phyloP scores from a whole-genome alignment of 2,113 vertebrate genomes.

The Corydoras sp. region DNA sequence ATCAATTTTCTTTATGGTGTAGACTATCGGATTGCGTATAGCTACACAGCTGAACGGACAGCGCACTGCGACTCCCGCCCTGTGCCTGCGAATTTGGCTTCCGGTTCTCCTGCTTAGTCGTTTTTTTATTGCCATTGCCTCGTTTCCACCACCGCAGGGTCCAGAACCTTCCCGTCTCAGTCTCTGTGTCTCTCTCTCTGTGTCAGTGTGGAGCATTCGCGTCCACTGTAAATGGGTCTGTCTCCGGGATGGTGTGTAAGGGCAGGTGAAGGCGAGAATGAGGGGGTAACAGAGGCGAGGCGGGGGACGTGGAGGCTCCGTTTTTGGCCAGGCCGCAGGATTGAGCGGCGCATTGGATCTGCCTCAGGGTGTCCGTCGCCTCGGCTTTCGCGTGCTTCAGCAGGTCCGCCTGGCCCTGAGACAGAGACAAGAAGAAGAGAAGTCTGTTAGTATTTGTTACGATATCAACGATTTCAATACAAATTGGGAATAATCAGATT shows the following conservation, averaged over 20 bases:
- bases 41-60: too few species aligned
- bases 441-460: not conserved
- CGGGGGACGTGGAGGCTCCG: conserved; percentile 60
- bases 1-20: not conserved
- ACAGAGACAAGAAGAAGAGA: not conserved
- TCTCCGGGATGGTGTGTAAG: conserved; percentile 68
- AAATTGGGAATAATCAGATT: too few species aligned
- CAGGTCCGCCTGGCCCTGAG: conserved; percentile 83
- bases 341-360: conserved; percentile 86
- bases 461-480: too few species aligned
- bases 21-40: too few species aligned
- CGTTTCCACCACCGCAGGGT: conserved; percentile 23
- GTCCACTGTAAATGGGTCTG: conserved; percentile 55
- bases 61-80: too few species aligned
- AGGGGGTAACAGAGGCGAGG: conserved; percentile 59
- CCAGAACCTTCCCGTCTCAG: not conserved
- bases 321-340: conserved; percentile 82
- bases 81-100: not conserved
- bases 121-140: conserved; percentile 10
- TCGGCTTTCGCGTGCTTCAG: conserved; percentile 84
- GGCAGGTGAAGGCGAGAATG: conserved; percentile 51
- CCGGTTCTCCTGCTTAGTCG: conserved; percentile 32
- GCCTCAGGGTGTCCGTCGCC: conserved; percentile 79
- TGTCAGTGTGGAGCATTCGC: conserved; percentile 63
- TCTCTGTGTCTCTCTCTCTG: conserved; percentile 7